phyloP scores from a whole-genome alignment of 2,797 vertebrate species.

The Enteromius anoplus region DNA sequence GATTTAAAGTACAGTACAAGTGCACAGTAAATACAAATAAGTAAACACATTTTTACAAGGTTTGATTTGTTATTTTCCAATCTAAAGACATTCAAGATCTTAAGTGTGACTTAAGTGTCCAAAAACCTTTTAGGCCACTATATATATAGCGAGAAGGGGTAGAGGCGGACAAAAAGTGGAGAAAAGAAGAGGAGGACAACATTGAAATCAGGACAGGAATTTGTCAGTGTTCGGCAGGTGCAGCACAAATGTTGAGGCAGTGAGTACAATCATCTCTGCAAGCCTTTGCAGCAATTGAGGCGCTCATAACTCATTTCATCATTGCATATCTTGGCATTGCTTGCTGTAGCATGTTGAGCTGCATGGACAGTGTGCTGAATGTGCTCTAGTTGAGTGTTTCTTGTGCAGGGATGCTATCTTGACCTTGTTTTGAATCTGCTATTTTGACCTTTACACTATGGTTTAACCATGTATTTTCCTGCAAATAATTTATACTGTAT shows the following conservation, averaged over 20 bases:
- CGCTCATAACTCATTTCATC: conserved; percentile 10
- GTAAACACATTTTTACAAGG: not conserved
- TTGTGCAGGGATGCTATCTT: not conserved
- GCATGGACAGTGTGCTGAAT: not conserved
- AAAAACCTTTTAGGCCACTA: not conserved
- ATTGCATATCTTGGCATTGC: not conserved
- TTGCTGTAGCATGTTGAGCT: conserved; percentile 17
- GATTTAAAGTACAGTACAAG: not conserved
- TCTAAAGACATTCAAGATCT: conserved; percentile 4
- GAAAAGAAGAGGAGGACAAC: not conserved
- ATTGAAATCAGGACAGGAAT: conserved; percentile 25
- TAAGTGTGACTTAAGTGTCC: conserved; percentile 9
- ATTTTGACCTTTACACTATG: conserved; percentile 14
- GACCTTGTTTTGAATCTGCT: conserved; percentile 1
- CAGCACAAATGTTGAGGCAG: conserved; percentile 42
- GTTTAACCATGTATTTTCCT: conserved; percentile 3
- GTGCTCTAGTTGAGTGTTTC: not conserved
- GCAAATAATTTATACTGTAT: not conserved
- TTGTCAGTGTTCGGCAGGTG: conserved; percentile 43
- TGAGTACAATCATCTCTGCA: conserved; percentile 41
- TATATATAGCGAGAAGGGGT: not conserved
- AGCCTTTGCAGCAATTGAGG: conserved; percentile 20
- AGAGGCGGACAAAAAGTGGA: not conserved
- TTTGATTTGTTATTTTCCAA: not conserved
- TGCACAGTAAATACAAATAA: not conserved